Conservation (phyloP, 2,888 invertebrate genomes). For the Laothoe populi region DNA sequence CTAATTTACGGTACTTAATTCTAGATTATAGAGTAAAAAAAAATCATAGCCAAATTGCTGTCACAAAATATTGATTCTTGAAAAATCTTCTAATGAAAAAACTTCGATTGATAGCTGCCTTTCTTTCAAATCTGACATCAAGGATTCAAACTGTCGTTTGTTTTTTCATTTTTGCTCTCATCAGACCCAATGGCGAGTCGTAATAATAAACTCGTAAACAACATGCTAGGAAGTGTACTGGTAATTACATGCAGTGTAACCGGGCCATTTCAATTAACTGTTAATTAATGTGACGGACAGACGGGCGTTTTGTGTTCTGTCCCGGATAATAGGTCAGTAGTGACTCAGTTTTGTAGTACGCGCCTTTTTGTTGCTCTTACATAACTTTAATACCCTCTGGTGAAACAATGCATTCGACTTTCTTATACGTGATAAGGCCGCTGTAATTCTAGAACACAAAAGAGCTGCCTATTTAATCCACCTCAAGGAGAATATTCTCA, state of each 20-base stretch:
- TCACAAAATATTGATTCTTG: no score
- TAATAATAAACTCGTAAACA: slow-evolving; percentile 3
- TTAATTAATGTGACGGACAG: slow-evolving; percentile 44
- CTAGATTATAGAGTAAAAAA: no score
- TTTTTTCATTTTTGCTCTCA: neutral
- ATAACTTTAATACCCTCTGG: neutral
- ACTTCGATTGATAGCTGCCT: no score
- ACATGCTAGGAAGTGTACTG: slow-evolving; percentile 30
- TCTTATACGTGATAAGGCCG: no score
- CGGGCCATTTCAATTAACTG: slow-evolving; percentile 54
- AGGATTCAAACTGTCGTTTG: slow-evolving; percentile 24
- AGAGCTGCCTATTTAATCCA: no score
- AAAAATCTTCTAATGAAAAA: no score
- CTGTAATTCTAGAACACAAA: no score
- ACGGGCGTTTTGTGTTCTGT: slow-evolving; percentile 16
- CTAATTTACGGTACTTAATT: no score
- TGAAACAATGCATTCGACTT: no score
- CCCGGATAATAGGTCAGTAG: slow-evolving; percentile 11
- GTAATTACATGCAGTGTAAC: slow-evolving; percentile 46
- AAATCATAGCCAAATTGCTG: no score
- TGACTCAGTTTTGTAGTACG: slow-evolving; percentile 1
- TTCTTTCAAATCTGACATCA: no score
- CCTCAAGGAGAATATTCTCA: no score
- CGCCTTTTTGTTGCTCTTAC: neutral
- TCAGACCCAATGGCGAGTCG: neutral